Evolutionary conservation across 1,140 invertebrate genomes (phyloP), one percentile per base, ranked within the genome.

Genomic region (Berghia stephanieae): DNA sequence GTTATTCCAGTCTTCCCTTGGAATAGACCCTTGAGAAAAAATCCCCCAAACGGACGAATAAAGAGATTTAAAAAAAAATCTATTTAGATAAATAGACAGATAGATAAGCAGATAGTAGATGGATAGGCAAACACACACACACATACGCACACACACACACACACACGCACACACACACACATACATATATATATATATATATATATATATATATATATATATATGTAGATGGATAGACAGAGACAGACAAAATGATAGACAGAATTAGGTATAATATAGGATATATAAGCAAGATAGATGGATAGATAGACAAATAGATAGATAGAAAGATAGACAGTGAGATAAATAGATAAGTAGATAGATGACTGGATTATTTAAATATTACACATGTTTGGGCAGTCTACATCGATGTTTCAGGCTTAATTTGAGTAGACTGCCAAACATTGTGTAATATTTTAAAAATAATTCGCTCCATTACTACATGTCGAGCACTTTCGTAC

Each of bases 341-440:
- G n/a, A n/a, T n/a, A n/a, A n/a, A n/a, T n/a, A n/a, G n/a, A n/a
- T n/a, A n/a, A n/a, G n/a, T n/a, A n/a, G n/a, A 57, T 92, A 91
- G 91, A 85, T 91, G 83, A 77, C 89, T 66, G 90, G 91, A 43
- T 92, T 92, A 13, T 86, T 89, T 31, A 87, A 86, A 82, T 88
- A 91, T 92, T 85, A 74, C n/a, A n/a, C 75, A 42, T 18, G 57
- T 57, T n/a, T n/a, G n/a, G n/a, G n/a, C n/a, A n/a, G n/a, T n/a
- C n/a, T n/a, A n/a, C n/a, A n/a, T n/a, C n/a, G n/a, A n/a, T n/a
- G n/a, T n/a, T n/a, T n/a, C n/a, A n/a, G n/a, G n/a, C n/a, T n/a
- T n/a, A n/a, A n/a, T n/a, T n/a, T n/a, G n/a, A n/a, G n/a, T n/a
- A n/a, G n/a, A n/a, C n/a, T n/a, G n/a, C n/a, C n/a, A n/a, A n/a